Evolutionary conservation across 2,797 vertebrate genomes (phyloP), one percentile per base, ranked within the genome.

Genomic region (Aeoliscus strigatus): DNA sequence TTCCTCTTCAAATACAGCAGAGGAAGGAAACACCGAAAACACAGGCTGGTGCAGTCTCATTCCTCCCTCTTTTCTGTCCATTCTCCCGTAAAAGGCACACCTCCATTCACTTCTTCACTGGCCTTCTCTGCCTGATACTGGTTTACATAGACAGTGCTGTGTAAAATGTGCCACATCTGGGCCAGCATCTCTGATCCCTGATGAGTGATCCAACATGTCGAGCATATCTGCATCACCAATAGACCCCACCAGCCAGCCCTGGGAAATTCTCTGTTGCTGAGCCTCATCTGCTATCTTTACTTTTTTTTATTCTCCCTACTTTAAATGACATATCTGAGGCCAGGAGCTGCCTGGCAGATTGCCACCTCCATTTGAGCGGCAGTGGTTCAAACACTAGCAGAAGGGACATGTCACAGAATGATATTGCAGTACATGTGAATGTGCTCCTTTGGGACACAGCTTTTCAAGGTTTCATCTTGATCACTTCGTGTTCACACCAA

Each of bases 211-310:
- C 71, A 74, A 77, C 60, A 73, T 56, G 60, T 57, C 57, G 60
- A 73, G 62, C 66, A 42, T 67, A 73, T 60, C 33, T 30, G 39
- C 58, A 61, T 64, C 58, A 56, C 67, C 71, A 49, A 34, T 46
- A 66, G 47, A 54, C 51, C 41, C 28, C 30, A 29, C 47, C 49
- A 66, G 49, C 46, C 51, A 58, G 44, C 62, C 50, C 23, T 33
- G 53, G 45, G 59, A 66, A 51, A 38, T 51, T 71, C 40, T 66
- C 45, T 41, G 62, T 63, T 46, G 52, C 54, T 18, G 16, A 44
- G 53, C 36, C 62, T 76, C 68, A 70, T 77, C 55, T 73, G 73
- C 62, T 73, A 74, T 74, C 73, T 82, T 68, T 64, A 75, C 61
- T 64, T 53, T 65, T 75, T 55, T 54, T 27, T n/a, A n/a, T n/a